phyloP scores from a whole-genome alignment of 2,797 vertebrate genomes.

The Calcarius lapponicus region DNA sequence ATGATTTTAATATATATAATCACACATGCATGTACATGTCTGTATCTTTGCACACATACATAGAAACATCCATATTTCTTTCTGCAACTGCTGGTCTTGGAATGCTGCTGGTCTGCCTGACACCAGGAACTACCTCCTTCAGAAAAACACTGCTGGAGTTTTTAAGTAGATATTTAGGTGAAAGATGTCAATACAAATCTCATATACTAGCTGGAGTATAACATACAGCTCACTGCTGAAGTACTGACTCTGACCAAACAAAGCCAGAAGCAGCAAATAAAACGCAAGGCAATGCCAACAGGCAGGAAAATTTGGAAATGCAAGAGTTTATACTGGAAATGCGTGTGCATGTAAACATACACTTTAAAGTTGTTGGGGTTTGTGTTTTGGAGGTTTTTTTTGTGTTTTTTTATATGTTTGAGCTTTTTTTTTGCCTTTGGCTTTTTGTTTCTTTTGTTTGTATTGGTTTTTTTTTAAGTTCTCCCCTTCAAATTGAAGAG shows the following conservation, averaged over 20 bases:
- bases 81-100: not conserved
- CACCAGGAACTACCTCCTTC: not conserved
- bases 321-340: not conserved
- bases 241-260: not conserved
- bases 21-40: rapidly evolving
- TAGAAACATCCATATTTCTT: not conserved
- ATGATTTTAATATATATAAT: not conserved
- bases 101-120: not conserved
- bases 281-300: not conserved
- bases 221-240: not conserved
- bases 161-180: not conserved
- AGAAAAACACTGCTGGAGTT: rapidly evolving
- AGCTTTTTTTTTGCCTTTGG: not conserved
- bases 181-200: not conserved
- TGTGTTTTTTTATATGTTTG: not conserved
- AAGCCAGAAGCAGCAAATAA: not conserved
- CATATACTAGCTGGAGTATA: not conserved
- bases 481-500: not conserved
- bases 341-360: not conserved
- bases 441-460: not conserved
- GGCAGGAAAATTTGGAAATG: not conserved
- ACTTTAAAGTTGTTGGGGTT: not conserved
- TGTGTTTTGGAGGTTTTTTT: not conserved
- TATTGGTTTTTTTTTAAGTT: not conserved
- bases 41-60: not conserved